Percentiles rank a stretch among this genome's conserved stretches.
These are phyloP conservation scores for Anoplolepis gracilipes DNA, from an alignment of 1,140 invertebrate species.

Conservation along the genomic window DNA sequence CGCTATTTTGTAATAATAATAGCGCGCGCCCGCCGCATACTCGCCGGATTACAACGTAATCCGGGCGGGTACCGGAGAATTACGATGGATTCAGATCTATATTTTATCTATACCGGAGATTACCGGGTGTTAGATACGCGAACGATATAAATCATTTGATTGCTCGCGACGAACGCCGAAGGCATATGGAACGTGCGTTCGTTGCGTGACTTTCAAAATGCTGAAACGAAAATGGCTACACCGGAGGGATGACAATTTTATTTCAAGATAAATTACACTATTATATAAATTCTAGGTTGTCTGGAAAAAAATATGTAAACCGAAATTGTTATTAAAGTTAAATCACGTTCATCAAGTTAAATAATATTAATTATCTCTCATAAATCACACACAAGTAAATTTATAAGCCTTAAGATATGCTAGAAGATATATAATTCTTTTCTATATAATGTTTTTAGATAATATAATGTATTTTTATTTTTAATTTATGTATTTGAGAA, in stretches of 20 bases:
- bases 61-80: slow-evolving; percentile 66
- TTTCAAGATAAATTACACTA: neutral
- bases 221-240: slow-evolving; percentile 5
- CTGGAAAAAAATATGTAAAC: neutral
- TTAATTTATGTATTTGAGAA: neutral
- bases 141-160: slow-evolving; percentile 52
- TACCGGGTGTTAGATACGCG: slow-evolving; percentile 57
- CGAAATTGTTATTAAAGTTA: neutral
- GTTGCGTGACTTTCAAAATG: slow-evolving; percentile 16
- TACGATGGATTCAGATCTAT: slow-evolving; percentile 70
- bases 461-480: neutral
- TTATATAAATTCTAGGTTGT: neutral
- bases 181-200: slow-evolving; percentile 22
- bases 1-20: slow-evolving; percentile 69
- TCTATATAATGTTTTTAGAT: too few relatives aligned
- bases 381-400: neutral
- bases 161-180: slow-evolving; percentile 28
- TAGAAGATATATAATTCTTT: neutral
- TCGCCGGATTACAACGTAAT: slow-evolving; percentile 70
- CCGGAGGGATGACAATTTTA: neutral
- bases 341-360: neutral
- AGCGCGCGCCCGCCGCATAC: slow-evolving; percentile 23
- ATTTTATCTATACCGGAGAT: slow-evolving; percentile 74
- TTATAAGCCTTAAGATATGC: neutral
- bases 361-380: neutral